Evolutionary conservation across 2,113 vertebrate genomes (phyloP).

Genomic region (Paralichthys olivaceus): DNA sequence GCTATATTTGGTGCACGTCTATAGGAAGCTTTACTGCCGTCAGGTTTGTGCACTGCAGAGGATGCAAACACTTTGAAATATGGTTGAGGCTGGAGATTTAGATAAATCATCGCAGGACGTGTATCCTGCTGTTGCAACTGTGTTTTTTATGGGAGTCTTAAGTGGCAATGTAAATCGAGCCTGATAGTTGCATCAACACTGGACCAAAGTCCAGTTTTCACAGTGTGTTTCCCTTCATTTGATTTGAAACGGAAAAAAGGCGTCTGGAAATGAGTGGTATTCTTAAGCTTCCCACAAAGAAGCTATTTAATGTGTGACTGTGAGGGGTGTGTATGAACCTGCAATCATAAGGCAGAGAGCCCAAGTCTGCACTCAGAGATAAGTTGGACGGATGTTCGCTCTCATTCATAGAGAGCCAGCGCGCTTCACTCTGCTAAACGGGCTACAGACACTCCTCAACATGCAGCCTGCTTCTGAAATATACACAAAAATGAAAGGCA

Average conservation of each 20-base stretch:
- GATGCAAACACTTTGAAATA: constrained; percentile 42
- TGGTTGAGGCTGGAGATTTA: constrained; percentile 18
- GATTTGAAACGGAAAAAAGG: constrained; percentile 38
- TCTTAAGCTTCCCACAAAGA: constrained; percentile 71
- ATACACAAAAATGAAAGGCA: constrained; percentile 25
- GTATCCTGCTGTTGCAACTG: constrained; percentile 7
- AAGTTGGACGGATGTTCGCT: constrained; percentile 67
- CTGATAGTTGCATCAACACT: constrained; percentile 2
- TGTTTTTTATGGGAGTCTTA: constrained; percentile 33
- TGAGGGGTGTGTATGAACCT: constrained; percentile 61
- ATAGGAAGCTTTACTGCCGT: constrained; percentile 38
- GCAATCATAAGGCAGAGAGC: constrained; percentile 61
- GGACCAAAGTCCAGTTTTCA: constrained; percentile 58
- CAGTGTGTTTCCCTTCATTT: constrained; percentile 44
- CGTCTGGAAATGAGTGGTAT: constrained; percentile 41
- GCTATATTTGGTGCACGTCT: constrained; percentile 56
- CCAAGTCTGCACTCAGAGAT: constrained; percentile 72
- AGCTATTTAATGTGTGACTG: constrained; percentile 62
- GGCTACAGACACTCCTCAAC: constrained; percentile 38
- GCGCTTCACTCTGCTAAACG: constrained; percentile 50
- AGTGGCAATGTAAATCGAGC: constrained; percentile 18
- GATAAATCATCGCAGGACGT: constrained; percentile 36
- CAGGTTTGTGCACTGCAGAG: constrained; percentile 36
- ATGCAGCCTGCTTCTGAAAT: constrained; percentile 37
- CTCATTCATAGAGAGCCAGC: constrained; percentile 62